Evolutionary conservation across 64 coral and sea anemone genomes (phyloP), one percentile per base, ranked within the genome.

Genomic region (Stichodactyla mertensii): DNA sequence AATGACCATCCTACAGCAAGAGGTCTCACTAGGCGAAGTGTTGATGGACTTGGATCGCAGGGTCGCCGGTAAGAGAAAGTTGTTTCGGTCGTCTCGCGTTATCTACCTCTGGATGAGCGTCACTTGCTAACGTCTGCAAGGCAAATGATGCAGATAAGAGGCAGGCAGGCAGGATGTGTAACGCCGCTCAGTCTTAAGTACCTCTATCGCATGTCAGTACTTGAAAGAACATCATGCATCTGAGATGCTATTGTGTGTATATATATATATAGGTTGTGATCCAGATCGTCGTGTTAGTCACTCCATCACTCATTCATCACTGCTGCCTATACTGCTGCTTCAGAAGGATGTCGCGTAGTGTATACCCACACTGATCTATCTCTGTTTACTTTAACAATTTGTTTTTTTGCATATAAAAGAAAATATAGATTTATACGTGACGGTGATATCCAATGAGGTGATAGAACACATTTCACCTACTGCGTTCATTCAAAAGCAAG

Each of bases 111-210:
- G 0, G 69, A 31, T 36, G n/a, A 74, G 78, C 78, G 78, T 81
- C 78, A 81, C 78, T 81, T 13, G 16, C 20, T 28, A 81, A 55
- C 6, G 78, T 81, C 78, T 81, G 53, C 16, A 81, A 81, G 6
- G 53, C 15, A 81, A 81, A 81, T 55, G n/a, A 81, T 81, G 45
- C 53, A 53, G 78, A 81, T 81, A 81, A 81, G 78, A 81, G 52
- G 69, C 69, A 66, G 62, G 18, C 22, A 81, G 52, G 69, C 69
- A 66, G 62, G 18, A n/a, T 74, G 69, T 74, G 24, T 13, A 74
- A 31, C 69, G 26, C 69, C 69, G 69, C 69, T 74, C 10, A 13
- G 27, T 74, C 69, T 74, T 74, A 10, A 74, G 20, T 74, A 74
- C 7, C 11, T 20, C n/a, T 71, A 28, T 71, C 24, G 24, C 69